Evolutionary conservation across 2,888 invertebrate species (phyloP), one percentile per base, ranked within the genome.

Genomic region (Drosophila phalerata): DNA sequence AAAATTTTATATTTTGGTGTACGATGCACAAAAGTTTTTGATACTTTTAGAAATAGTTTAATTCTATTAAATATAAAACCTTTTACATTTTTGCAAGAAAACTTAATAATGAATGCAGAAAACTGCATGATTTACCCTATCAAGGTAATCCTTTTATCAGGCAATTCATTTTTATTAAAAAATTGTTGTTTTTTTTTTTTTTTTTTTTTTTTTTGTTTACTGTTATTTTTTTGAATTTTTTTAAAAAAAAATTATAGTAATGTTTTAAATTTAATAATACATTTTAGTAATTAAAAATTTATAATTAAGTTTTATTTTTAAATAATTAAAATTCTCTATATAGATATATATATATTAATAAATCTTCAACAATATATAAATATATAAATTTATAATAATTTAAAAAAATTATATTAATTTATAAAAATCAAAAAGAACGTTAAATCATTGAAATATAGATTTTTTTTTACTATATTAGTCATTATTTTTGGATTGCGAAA

Each of bases 21-120:
- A 94, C 73, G 93, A 94, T 91, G 94, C 94, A 94, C 93, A 92
- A 92, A 93, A 94, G 91, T 93, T 94, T 94, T 94, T 94, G 94
- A 94, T 93, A 91, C 91, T 94, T 93, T 93, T 88, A 92, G 94
- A 75, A 93, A 93, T 94, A 94, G 94, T 94, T 94, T 94, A 91
- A 94, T 93, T 94, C 94, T 94, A 93, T 93, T 93, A 94, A 93
- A 93, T 94, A 93, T 93, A 84, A 81, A 48, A 1, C 17, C 62
- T 22, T 74, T 60, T 0, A 19, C 30, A 53, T 38, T 60, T 42
- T 30, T 37, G 17, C 37, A 73, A 38, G 15, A 63, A 66, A 75
- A 69, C 19, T 8, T 9, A 15, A 13, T 74, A 69, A 73, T 69
- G 62, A 70, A 76, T 76, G 68, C 42, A 38, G 45, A 40, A 25